Conservation (phyloP, 2,113 vertebrate genomes). For the Siniperca chuatsi region DNA sequence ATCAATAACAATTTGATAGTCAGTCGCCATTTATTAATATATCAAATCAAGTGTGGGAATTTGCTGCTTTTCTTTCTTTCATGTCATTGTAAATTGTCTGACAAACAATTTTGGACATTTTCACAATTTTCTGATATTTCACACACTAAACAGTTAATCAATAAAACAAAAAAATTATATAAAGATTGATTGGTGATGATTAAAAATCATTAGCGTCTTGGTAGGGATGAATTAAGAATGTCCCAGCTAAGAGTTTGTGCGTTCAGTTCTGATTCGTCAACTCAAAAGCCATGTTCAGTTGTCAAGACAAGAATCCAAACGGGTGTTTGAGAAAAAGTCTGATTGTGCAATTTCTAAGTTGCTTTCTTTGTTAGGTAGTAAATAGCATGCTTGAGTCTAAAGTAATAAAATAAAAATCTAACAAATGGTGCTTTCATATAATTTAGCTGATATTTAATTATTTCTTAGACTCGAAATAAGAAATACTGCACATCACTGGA, state of each 20-base stretch:
- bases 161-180: not conserved
- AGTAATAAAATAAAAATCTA: not conserved
- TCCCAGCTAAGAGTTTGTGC: not conserved
- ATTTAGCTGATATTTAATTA: constrained; percentile 24
- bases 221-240: not conserved
- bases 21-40: not conserved
- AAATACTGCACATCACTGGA: not conserved
- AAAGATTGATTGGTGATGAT: not conserved
- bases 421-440: not conserved
- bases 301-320: not conserved
- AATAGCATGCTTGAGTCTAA: not conserved
- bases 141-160: not conserved
- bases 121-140: not conserved
- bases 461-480: not conserved
- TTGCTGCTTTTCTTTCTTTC: not conserved
- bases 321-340: not conserved
- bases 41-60: not conserved
- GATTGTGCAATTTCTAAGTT: not conserved
- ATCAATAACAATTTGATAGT: not conserved
- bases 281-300: not conserved
- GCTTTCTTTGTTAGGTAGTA: not conserved
- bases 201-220: not conserved
- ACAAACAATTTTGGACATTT: no score
- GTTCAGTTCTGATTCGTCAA: not conserved
- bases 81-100: not conserved